phyloP scores from a whole-genome alignment of 2,888 invertebrate species.

The Brenthis daphne region DNA sequence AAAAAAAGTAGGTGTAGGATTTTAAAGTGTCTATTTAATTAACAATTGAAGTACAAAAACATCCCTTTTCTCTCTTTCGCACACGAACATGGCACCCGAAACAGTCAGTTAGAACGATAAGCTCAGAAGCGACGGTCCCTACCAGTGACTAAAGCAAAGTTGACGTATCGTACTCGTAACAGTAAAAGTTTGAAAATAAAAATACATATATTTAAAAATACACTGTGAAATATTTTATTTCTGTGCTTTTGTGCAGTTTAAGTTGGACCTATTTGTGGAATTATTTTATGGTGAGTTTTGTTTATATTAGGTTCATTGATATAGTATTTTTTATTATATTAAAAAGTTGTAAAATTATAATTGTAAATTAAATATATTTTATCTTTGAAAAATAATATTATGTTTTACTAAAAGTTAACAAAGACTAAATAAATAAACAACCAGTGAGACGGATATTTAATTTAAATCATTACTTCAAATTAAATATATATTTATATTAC shows the following conservation, averaged over 20 bases:
- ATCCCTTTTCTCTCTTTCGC: constrained; percentile 8
- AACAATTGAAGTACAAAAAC: neutral
- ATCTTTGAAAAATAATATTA: no score
- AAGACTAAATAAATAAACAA: no score
- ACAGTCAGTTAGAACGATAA: constrained; percentile 28
- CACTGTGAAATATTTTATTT: neutral
- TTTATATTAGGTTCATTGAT: no score
- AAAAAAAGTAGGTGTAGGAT: neutral
- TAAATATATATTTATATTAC: no score
- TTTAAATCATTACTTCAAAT: no score
- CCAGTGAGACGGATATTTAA: no score
- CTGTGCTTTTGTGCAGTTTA: neutral
- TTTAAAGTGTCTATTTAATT: neutral
- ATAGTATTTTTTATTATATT: no score
- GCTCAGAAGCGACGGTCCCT: constrained; percentile 25
- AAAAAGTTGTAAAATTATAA: no score
- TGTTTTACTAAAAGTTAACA: no score
- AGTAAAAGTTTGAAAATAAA: neutral
- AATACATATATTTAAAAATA: neutral
- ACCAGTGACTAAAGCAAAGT: neutral
- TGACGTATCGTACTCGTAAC: constrained; percentile 7
- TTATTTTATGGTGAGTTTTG: neutral
- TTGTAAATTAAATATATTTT: no score
- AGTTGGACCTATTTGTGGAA: neutral
- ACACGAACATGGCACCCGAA: constrained; percentile 13